phyloP scores from a whole-genome alignment of 2,797 vertebrate species.

The Sciaenops ocellatus region DNA sequence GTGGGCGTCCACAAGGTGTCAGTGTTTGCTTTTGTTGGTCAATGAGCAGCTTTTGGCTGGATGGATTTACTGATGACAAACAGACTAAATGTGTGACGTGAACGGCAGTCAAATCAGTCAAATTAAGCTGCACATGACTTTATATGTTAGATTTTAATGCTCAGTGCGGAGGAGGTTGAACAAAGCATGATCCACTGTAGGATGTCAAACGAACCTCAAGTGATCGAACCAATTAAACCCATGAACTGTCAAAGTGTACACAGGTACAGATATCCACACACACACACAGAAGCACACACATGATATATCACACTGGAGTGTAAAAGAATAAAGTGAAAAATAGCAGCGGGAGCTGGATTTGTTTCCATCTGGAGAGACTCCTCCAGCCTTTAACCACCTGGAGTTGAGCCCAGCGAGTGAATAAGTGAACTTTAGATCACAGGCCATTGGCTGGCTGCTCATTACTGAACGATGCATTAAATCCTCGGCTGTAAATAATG shows the following conservation, averaged over 20 bases:
- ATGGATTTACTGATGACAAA: neutral
- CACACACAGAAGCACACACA: neutral
- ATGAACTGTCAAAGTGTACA: neutral
- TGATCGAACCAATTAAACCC: neutral
- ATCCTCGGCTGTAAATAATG: constrained; percentile 68
- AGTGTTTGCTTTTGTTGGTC: constrained; percentile 21
- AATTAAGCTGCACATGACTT: neutral
- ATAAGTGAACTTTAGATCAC: constrained; percentile 57
- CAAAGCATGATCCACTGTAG: neutral
- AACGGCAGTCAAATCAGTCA: neutral
- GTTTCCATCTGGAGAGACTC: constrained; percentile 22
- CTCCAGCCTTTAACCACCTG: constrained; percentile 35
- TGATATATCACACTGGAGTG: neutral
- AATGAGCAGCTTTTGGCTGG: neutral
- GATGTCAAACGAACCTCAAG: neutral
- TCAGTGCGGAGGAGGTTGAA: neutral
- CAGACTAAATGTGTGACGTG: neutral
- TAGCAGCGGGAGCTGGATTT: constrained; percentile 21
- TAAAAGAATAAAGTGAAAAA: constrained; percentile 16
- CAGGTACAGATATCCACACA: neutral
- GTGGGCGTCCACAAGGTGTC: constrained; percentile 32
- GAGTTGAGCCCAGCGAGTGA: constrained; percentile 53
- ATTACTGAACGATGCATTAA: constrained; percentile 60
- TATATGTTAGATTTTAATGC: no score
- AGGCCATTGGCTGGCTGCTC: constrained; percentile 62